Base-by-base conservation (phyloP, 2,888 invertebrate species). In the Apamea epomidion region DNA sequence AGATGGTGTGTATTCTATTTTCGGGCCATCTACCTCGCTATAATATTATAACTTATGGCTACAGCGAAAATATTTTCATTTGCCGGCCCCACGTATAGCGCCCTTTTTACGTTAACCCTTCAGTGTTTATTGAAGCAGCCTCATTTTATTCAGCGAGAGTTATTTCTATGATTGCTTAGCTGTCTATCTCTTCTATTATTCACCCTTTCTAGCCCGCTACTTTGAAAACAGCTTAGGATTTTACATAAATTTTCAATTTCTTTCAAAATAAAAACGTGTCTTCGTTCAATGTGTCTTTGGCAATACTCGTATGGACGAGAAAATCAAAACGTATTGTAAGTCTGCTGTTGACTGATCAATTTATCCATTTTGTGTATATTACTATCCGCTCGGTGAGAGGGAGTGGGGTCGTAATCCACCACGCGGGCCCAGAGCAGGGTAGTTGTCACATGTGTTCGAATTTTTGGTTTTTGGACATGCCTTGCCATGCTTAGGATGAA, bases 151-250 rank as follows among this genome's bases (percentile, higher is more conserved):
- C 82, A 80, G 68, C 42, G 42, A 72, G 45, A 69, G 68, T 78
- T 85, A 87, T 87, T 82, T 82, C 79, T 83, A 87, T 87, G 85
- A 88, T 89, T 85, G 81, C 85, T 85, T 80, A 75, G 77, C 80
- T 79, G 45, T 65, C 69, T 80, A 76, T 80, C 72, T 68, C 48
- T 73, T 81, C 14, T 77, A 80, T 76, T 80, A 73, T 81, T 81
- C 64, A 74, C 25, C 42, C 70, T 64, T 75, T 84, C 18, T 68
- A 48, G 32, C 73, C 6, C 32, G 21, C 32, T 71, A 62, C 10
- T 65, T 68, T 67, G 18, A 62, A 74, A 72, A 62, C 32, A 64
- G 64, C 48, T 70, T 58, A 48, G 32, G 25, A 71, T 60, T 83
- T 77, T 14, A 71, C 25, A 67, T 72, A 18, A 16, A 45, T 68